A percentile compares a stretch with the other conserved stretches of the same genome.
Evolutionary conservation across 2,797 vertebrate genomes (phyloP).

Genomic region (Denticeps clupeoides): DNA sequence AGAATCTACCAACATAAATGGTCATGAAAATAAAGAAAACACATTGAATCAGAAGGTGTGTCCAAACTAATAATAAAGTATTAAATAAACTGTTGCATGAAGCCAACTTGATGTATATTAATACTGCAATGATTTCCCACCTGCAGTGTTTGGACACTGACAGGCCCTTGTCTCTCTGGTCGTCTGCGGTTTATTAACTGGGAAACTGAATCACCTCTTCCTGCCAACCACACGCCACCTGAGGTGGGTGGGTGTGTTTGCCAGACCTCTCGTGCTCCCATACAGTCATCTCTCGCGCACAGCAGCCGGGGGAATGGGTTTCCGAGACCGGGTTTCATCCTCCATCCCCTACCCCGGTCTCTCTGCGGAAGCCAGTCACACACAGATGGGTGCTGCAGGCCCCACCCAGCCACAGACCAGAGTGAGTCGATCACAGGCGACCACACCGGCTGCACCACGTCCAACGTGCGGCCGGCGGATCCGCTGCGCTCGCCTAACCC

Average conservation of each 20-base stretch:
- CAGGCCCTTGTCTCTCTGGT: no score
- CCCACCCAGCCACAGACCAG: constrained; percentile 18
- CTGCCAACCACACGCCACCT: constrained; percentile 12
- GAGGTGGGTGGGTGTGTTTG: constrained; percentile 15
- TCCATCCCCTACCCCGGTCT: not conserved
- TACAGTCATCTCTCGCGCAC: constrained; percentile 13
- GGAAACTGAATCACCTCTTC: constrained; percentile 19
- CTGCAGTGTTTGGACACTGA: no score
- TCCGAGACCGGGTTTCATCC: constrained; percentile 13
- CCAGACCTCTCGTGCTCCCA: constrained; percentile 8
- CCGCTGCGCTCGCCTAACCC: not conserved
- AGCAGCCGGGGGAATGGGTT: constrained; percentile 4
- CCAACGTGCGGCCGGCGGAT: not conserved
- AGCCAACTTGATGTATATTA: no score
- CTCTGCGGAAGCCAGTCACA: constrained; percentile 20
- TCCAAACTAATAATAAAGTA: no score
- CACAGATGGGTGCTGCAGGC: constrained; percentile 7
- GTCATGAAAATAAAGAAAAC: no score
- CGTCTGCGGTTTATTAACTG: constrained; percentile 10
- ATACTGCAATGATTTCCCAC: constrained; percentile 8
- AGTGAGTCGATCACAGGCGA: constrained; percentile 6
- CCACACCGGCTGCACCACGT: not conserved
- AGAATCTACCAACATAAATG: no score
- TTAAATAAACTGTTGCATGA: no score
- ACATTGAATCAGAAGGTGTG: no score